Evolutionary conservation across 2,797 vertebrate species (phyloP).

Genomic region (Oryzias dopingdopingensis): DNA sequence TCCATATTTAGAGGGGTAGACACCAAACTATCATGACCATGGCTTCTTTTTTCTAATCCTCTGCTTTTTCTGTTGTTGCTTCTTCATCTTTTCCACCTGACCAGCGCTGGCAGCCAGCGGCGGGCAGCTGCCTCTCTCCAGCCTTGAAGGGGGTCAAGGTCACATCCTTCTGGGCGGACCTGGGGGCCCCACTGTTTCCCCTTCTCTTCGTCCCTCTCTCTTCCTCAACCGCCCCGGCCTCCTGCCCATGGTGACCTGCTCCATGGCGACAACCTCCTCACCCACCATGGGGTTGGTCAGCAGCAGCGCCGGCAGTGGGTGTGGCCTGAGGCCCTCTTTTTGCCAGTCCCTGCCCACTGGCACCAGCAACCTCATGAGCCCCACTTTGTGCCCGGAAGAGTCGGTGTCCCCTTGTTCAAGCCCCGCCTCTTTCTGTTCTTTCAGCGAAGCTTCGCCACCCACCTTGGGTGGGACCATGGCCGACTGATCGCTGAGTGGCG

Average conservation of each 20-base stretch:
- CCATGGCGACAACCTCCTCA: conserved; percentile 63
- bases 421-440: conserved; percentile 83
- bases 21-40: too few relatives aligned
- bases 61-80: not conserved
- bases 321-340: conserved; percentile 66
- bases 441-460: conserved; percentile 79
- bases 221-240: conserved; percentile 88
- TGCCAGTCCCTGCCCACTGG: conserved; percentile 64
- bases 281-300: conserved; percentile 77
- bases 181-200: conserved; percentile 50
- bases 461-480: conserved; percentile 82
- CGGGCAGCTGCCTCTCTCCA: conserved; percentile 84
- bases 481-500: conserved; percentile 71
- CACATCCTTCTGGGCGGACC: conserved; percentile 83
- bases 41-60: not conserved
- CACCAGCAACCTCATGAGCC: conserved; percentile 77
- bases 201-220: conserved; percentile 80
- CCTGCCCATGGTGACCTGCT: conserved; percentile 76
- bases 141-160: conserved; percentile 79
- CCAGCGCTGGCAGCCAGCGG: conserved; percentile 86
- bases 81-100: conserved; percentile 1
- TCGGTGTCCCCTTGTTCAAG: conserved; percentile 80
- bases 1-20: too few relatives aligned
- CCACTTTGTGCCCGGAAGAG: conserved; percentile 75
- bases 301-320: conserved; percentile 20